phyloP scores from a whole-genome alignment of 2,888 invertebrate species.

The Polymixis lichenea region DNA sequence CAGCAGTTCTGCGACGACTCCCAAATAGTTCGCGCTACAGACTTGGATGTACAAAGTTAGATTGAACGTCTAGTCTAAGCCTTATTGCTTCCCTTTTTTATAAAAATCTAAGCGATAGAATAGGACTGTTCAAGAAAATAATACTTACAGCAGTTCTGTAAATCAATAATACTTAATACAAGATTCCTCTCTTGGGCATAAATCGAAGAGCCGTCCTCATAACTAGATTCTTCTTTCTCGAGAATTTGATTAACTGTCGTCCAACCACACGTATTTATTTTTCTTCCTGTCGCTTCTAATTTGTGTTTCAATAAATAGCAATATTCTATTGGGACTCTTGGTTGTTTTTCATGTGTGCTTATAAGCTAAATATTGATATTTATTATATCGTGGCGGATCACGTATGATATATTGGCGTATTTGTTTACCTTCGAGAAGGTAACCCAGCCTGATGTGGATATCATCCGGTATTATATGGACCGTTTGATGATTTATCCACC shows the following conservation, averaged over 20 bases:
- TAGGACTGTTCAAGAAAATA: slow-evolving; percentile 19
- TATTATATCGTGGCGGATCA: slow-evolving; percentile 35
- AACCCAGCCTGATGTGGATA: slow-evolving; percentile 31
- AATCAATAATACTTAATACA: slow-evolving; percentile 39
- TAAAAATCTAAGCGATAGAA: slow-evolving; percentile 12
- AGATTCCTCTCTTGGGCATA: slow-evolving; percentile 35
- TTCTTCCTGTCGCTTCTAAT: slow-evolving; percentile 48
- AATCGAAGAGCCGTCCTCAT: slow-evolving; percentile 31
- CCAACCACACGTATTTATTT: slow-evolving; percentile 40
- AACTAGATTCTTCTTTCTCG: slow-evolving; percentile 30
- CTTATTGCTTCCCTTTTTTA: slow-evolving; percentile 18
- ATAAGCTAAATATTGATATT: slow-evolving; percentile 56
- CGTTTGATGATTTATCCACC: slow-evolving; percentile 38
- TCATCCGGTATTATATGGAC: slow-evolving; percentile 37
- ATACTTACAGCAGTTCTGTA: slow-evolving; percentile 32
- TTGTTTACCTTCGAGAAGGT: slow-evolving; percentile 48
- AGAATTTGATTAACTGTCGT: slow-evolving; percentile 50
- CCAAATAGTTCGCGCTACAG: slow-evolving; percentile 49
- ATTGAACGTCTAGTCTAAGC: slow-evolving; percentile 47
- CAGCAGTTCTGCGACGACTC: slow-evolving; percentile 29
- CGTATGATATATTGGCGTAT: slow-evolving; percentile 43
- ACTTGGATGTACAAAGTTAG: slow-evolving; percentile 53
- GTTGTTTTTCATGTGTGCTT: slow-evolving; percentile 46
- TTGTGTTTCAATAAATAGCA: slow-evolving; percentile 58
- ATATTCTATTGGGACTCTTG: slow-evolving; percentile 41